A percentile compares a stretch with the other conserved stretches of the same genome.
Conservation (phyloP, 2,888 invertebrate species). For the Bimastos eiseni region DNA sequence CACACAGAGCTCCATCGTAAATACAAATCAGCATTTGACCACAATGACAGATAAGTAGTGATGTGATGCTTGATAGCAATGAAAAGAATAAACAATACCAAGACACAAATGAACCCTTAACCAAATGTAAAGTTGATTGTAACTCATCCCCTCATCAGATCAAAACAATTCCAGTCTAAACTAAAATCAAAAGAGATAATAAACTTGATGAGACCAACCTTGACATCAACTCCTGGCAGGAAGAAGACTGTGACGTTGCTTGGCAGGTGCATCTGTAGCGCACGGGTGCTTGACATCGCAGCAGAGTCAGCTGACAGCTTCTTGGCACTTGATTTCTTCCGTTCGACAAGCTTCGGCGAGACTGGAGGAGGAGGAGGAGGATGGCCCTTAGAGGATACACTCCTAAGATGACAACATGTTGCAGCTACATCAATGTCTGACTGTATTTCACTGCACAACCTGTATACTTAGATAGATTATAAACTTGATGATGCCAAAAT, state of each 20-base stretch:
- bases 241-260: conserved; percentile 58
- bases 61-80: background rate
- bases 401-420: background rate
- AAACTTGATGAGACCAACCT: conserved; percentile 48
- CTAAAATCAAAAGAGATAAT: too few species aligned
- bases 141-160: too few species aligned
- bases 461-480: background rate
- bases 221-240: conserved; percentile 62
- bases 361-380: conserved; percentile 13
- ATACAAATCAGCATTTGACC: background rate
- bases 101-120: too few species aligned
- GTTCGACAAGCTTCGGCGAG: conserved; percentile 33
- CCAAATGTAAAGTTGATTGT: too few species aligned
- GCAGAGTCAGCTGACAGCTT: conserved; percentile 20
- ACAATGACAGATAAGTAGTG: background rate
- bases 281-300: background rate
- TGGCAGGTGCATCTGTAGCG: background rate
- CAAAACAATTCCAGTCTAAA: background rate
- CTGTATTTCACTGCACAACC: background rate
- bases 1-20: background rate
- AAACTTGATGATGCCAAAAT: background rate
- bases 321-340: conserved; percentile 34
- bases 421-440: background rate
- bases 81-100: too few species aligned
- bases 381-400: background rate